Evolutionary conservation across 2,113 vertebrate species (phyloP), one percentile per base, ranked within the genome.

Genomic region (Dromiciops gliroides): DNA sequence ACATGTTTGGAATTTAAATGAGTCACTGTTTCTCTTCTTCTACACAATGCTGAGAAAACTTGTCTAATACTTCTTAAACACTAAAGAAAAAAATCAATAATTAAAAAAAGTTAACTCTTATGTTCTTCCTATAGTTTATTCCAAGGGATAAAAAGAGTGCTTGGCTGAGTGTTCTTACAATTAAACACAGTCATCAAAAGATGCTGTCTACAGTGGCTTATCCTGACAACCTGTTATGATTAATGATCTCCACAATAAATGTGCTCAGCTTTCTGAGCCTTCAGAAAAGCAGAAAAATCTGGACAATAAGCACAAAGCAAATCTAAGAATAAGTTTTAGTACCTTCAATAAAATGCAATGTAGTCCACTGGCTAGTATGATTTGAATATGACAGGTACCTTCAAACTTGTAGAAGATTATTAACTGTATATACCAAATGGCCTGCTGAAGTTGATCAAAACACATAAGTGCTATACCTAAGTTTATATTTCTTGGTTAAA

Each of bases 211-310:
- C 95, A 56, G 37, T 95, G 90, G 94, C 96, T 90, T 96, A 97
- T 96, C 97, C 95, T 96, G 93, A 98, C 97, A 97, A 97, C 96
- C 88, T 48, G 53, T 95, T 91, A 83, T 97, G 97, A 98, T 97
- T 96, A 98, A 97, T 94, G 95, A 95, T 89, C 89, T 96, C 94
- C 12, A 0, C 48, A 96, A 48, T 60, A 75, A 50, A 98, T 37
- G 93, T 95, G 56, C 97, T 94, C 92, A 95, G 92, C 95, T 96
- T 95, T 95, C 48, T 0, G 0, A 56, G 89, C 91, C 94, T 91
- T 97, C 90, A 56, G 94, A 94, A 98, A 96, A 92, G 89, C 31
- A 95, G 94, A 47, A 44, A 98, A 97, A 97, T n/a, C 97, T 93
- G 96, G 91, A 97, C 48, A 83, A 95, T 95, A 95, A 89, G 50